Base-by-base conservation (phyloP, 2,797 vertebrate species). In the Poeciliopsis paucimaculata region DNA sequence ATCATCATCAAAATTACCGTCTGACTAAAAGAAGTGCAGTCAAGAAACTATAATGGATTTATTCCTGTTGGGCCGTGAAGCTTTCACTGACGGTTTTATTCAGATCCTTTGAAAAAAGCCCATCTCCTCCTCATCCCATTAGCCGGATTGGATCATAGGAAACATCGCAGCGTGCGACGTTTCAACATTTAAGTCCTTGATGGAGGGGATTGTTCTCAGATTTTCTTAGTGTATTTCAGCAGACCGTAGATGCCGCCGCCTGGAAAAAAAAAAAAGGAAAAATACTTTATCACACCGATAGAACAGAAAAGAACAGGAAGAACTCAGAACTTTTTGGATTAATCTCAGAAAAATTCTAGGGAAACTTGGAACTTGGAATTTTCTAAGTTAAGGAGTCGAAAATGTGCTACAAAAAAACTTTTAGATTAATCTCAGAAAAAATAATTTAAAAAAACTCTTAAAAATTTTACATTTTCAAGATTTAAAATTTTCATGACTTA, bases 161-260 rank as follows among this genome's bases (percentile, higher is more conserved):
- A 53, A 51, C 1, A 6, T 15, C 15, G 39, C 26, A 45, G 16
- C 20, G 12, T 73, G 13, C 2, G 5, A 4, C 18, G 12, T 60
- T 60, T 41, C 8, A 11, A 10, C n/a, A 2, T 43, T 43, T 7
- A 5, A 20, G 34, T 16, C 5, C 28, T 49, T 43, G 10, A 18
- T 0, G 6, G 39, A 18, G 8, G 49, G 39, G 41, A 20, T 26
- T 5, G 28, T 23, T 72, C 72, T 92, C 73, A 92, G 60, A 92
- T 12, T 84, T 2, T 94, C 4, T 91, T 88, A 2, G 77, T 91
- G 85, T 64, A 93, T 88, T 93, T 94, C 80, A 95, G 79, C 5
- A 13, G 13, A 2, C 91, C 94, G 72, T 87, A 95, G 79, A 96
- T 73, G 0, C 94, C 93, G 4, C 94, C 95, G 86, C 95, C 95